Evolutionary conservation across 2,113 vertebrate species (phyloP).

Genomic region (Diphyllodes magnificus): DNA sequence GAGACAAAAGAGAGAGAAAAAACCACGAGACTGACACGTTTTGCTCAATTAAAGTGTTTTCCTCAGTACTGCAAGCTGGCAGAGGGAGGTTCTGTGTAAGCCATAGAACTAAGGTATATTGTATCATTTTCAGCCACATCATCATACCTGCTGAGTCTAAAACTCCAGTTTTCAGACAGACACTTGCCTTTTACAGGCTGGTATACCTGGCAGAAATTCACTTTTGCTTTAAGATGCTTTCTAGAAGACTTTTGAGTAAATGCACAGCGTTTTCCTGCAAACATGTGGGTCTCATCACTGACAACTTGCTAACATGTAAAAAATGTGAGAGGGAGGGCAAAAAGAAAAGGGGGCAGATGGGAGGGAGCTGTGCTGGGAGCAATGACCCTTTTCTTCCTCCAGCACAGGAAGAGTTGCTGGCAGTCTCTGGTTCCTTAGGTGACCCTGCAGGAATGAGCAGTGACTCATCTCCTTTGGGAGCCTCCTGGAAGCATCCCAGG

Average conservation of each 20-base stretch:
- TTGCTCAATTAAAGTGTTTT: background rate
- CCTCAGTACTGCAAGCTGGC: background rate
- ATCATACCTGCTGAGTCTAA: background rate
- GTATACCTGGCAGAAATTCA: background rate
- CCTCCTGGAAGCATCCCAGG: background rate
- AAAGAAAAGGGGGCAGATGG: background rate
- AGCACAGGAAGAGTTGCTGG: background rate
- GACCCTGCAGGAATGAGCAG: background rate
- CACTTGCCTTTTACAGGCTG: background rate
- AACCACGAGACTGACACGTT: background rate
- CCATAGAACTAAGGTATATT: background rate
- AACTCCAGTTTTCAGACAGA: background rate
- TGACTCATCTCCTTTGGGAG: constrained; percentile 46
- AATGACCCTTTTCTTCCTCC: background rate
- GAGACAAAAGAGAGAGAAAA: background rate
- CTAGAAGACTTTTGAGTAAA: background rate
- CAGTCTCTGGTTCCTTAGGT: background rate
- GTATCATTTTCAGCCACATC: background rate
- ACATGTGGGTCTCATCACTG: background rate
- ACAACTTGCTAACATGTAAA: background rate
- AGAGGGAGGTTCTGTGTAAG: background rate
- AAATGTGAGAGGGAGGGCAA: background rate
- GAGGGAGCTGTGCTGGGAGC: background rate
- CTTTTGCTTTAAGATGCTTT: background rate
- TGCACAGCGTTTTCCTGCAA: background rate